These are phyloP conservation scores for Atherix ibis DNA, from an alignment of 2,888 invertebrate species.

Conservation along the genomic window DNA sequence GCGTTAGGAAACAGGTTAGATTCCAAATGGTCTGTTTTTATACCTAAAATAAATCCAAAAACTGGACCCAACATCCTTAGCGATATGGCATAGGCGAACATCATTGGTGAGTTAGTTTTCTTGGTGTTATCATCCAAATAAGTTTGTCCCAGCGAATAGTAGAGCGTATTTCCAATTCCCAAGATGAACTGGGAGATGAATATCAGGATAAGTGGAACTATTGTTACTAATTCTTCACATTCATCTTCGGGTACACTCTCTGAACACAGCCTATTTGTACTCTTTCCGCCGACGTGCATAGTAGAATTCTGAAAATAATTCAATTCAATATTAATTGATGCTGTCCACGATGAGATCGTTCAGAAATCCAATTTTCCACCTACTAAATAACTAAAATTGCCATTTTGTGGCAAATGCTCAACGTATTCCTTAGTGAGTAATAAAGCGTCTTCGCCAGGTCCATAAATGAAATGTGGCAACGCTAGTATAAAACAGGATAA, in stretches of 20 bases:
- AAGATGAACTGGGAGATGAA: slow-evolving; percentile 52
- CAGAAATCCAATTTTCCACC: too few relatives aligned
- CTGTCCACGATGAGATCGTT: too few relatives aligned
- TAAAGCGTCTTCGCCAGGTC: slow-evolving; percentile 36
- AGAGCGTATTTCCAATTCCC: slow-evolving; percentile 49
- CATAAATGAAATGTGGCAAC: slow-evolving; percentile 44
- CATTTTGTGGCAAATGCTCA: too few relatives aligned
- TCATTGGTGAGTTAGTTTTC: slow-evolving; percentile 45
- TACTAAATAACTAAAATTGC: too few relatives aligned
- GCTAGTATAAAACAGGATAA: slow-evolving; percentile 43
- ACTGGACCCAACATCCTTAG: slow-evolving; percentile 36
- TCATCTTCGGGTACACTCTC: slow-evolving; percentile 21
- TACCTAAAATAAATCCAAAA: slow-evolving; percentile 41
- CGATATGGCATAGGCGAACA: slow-evolving; percentile 34
- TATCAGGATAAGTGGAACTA: slow-evolving; percentile 41
- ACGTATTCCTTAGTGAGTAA: slow-evolving; percentile 30
- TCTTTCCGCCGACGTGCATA: slow-evolving; percentile 5
- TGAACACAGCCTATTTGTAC: slow-evolving; percentile 14
- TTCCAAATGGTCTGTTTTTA: neutral
- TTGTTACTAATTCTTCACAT: slow-evolving; percentile 34
- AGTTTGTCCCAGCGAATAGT: slow-evolving; percentile 48
- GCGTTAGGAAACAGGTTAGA: neutral
- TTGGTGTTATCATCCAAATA: slow-evolving; percentile 54
- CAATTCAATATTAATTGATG: neutral
- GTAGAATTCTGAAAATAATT: slow-evolving; percentile 1